phyloP scores from a whole-genome alignment of 2,888 invertebrate species.

The Tetragonisca angustula region DNA sequence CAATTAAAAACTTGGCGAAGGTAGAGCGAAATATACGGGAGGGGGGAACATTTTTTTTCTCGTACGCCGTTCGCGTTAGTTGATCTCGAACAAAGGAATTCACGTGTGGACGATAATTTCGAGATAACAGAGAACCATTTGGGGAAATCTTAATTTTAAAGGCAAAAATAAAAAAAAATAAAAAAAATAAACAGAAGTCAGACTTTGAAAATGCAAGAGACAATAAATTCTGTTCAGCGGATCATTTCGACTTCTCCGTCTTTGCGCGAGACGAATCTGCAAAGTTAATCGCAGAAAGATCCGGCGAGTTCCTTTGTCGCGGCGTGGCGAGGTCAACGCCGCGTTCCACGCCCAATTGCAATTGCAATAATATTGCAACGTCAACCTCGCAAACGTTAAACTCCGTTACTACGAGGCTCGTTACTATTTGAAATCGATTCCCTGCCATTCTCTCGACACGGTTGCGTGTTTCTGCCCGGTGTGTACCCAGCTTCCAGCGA shows the following conservation, averaged over 20 bases:
- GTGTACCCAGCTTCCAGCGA: not conserved
- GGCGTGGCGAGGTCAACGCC: not conserved
- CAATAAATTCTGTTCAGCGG: not conserved
- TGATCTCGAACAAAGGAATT: not conserved
- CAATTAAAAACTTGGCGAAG: not conserved
- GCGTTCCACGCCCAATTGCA: not conserved
- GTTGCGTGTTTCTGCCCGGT: not conserved
- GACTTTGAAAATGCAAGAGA: not conserved
- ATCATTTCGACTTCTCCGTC: no score
- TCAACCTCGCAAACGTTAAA: not conserved
- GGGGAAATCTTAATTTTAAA: not conserved
- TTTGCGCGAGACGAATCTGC: not conserved
- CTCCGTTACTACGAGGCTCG: not conserved
- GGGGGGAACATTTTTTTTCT: not conserved
- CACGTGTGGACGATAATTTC: not conserved
- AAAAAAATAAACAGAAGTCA: no score
- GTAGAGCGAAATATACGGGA: not conserved
- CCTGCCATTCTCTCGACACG: not conserved
- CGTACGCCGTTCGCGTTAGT: not conserved
- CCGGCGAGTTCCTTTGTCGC: not conserved
- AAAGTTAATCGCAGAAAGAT: conserved; percentile 18
- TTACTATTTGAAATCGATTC: not conserved
- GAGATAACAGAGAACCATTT: no score
- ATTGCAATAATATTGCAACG: not conserved
- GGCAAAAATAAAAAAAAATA: no score